Evolutionary conservation across 2,797 vertebrate genomes (phyloP).

Genomic region (Neosilurus mollespiculum): DNA sequence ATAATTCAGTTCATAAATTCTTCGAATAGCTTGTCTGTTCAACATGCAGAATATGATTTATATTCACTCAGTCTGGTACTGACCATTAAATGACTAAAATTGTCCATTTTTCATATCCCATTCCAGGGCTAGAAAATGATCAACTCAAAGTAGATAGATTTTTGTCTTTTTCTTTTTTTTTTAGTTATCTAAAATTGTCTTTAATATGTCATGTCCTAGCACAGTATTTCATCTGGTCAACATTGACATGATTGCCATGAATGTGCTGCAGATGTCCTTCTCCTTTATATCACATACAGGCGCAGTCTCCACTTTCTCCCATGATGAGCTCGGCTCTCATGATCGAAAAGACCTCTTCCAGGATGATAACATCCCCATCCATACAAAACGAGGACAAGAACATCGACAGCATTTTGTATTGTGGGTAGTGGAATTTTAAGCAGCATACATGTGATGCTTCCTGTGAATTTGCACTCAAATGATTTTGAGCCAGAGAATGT

Average conservation of each 20-base stretch:
- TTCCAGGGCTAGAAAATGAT: conserved; percentile 82
- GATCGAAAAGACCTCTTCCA: neutral
- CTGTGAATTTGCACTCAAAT: neutral
- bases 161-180: conserved; percentile 62
- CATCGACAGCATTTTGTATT: neutral
- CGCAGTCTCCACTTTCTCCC: neutral
- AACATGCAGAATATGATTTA: conserved; percentile 23
- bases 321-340: neutral
- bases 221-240: neutral
- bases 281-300: neutral
- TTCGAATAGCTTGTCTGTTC: neutral
- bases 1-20: conserved; percentile 1
- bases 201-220: conserved; percentile 3
- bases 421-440: neutral
- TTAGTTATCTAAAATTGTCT: neutral
- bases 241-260: neutral
- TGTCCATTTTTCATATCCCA: conserved; percentile 3
- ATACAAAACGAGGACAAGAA: neutral
- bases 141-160: conserved; percentile 93
- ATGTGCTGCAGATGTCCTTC: neutral
- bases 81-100: neutral
- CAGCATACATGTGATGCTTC: neutral
- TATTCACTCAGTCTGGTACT: neutral
- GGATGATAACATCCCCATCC: neutral
- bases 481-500: neutral